Percentiles rank a stretch among this genome's conserved stretches.
These are phyloP conservation scores for Tiliqua scincoides DNA, from an alignment of 2,113 vertebrate species.

Conservation along the genomic window DNA sequence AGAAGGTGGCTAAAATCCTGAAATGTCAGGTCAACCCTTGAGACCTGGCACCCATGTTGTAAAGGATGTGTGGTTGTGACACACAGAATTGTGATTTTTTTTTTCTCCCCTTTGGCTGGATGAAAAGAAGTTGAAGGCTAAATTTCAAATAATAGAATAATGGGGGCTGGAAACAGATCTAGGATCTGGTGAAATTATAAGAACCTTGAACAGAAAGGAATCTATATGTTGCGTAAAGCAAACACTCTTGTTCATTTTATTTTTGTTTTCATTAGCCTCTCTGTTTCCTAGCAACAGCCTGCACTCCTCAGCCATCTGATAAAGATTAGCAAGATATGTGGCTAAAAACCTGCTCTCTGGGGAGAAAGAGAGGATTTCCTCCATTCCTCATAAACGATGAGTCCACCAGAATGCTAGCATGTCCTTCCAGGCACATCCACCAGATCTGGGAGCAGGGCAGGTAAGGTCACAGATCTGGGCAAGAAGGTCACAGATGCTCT, in stretches of 20 bases:
- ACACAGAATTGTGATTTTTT: neutral
- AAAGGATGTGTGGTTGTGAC: neutral
- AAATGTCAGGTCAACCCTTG: neutral
- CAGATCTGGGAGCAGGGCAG: no score
- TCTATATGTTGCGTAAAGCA: neutral
- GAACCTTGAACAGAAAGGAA: neutral
- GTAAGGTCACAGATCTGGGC: no score
- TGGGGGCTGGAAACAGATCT: neutral
- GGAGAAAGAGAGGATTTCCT: neutral
- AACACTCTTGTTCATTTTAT: constrained; percentile 4
- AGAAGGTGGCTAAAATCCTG: neutral
- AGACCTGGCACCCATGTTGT: neutral
- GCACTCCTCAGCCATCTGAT: neutral
- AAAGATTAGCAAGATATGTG: neutral
- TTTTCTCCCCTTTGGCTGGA: neutral
- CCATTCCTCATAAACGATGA: neutral
- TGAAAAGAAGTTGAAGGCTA: neutral
- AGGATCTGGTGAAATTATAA: neutral
- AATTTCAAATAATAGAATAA: neutral
- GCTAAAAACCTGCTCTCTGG: neutral
- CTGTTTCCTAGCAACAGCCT: constrained; percentile 17
- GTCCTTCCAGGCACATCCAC: no score
- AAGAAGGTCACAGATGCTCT: no score
- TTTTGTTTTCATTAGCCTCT: constrained; percentile 7
- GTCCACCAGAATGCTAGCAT: neutral